Percentiles rank a stretch among this genome's conserved stretches.
Evolutionary conservation across 23 tunicate species (phyloP).

Genomic region (Ascidia mentula): DNA sequence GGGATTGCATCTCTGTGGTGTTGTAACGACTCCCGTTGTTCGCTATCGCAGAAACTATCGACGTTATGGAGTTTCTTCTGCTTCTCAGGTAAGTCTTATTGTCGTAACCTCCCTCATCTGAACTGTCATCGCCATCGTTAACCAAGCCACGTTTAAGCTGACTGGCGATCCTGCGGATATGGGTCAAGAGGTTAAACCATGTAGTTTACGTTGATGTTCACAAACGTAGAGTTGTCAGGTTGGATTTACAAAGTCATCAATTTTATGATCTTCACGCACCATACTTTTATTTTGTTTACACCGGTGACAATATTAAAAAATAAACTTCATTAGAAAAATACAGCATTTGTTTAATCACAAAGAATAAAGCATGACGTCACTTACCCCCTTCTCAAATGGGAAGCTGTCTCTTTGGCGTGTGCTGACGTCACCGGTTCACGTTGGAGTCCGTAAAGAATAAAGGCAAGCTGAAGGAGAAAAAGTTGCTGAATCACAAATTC

Average conservation of each 20-base stretch:
- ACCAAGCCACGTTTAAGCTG: background rate
- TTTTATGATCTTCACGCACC: background rate
- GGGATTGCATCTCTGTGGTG: conserved; percentile 7
- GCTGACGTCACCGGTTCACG: conserved; percentile 56
- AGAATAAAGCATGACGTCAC: too few relatives aligned
- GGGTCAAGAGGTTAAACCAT: too few relatives aligned
- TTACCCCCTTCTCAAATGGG: conserved; percentile 15
- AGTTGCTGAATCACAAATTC: background rate
- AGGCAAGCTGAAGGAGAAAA: conserved; percentile 26
- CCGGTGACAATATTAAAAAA: too few relatives aligned
- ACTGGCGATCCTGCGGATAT: background rate
- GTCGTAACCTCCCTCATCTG: conserved; percentile 6
- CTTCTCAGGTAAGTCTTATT: conserved; percentile 47
- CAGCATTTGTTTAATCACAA: background rate
- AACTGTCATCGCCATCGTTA: background rate
- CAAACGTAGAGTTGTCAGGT: too few relatives aligned
- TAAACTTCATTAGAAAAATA: too few relatives aligned
- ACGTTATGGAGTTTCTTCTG: conserved; percentile 43
- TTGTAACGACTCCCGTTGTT: background rate
- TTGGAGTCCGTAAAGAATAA: conserved; percentile 47
- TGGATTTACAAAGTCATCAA: too few relatives aligned
- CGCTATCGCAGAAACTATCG: conserved; percentile 31
- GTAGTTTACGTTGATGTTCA: too few relatives aligned
- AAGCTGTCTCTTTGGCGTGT: conserved; percentile 21
- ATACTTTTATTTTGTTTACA: background rate